Evolutionary conservation across 2,797 vertebrate genomes (phyloP).

Genomic region (Diceros bicornis): DNA sequence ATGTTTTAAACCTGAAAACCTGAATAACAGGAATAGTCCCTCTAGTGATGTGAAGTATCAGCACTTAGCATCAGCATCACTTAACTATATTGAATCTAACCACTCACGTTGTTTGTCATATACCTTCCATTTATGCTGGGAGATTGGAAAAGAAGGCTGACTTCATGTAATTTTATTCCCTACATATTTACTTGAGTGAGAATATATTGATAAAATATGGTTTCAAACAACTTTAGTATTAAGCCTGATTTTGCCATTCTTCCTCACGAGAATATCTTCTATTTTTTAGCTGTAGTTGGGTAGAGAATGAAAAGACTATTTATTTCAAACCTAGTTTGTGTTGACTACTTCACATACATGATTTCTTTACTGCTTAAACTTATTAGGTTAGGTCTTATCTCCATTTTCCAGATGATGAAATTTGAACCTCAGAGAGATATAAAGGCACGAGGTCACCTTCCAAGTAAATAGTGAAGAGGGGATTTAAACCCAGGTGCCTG

Average conservation of each 20-base stretch:
- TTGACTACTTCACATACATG: not conserved
- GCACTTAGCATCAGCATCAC: not conserved
- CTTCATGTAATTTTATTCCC: not conserved
- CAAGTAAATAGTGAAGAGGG: not conserved
- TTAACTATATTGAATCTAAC: not conserved
- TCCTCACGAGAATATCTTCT: not conserved
- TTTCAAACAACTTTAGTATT: not conserved
- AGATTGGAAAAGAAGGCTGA: not conserved
- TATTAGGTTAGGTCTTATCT: not conserved
- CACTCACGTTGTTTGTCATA: not conserved
- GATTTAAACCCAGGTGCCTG: not conserved
- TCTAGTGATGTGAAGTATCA: not conserved
- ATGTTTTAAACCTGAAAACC: constrained; percentile 70
- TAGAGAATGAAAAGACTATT: not conserved
- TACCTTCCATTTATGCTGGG: not conserved
- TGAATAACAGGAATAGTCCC: not conserved
- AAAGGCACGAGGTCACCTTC: not conserved
- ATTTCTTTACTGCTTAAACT: not conserved
- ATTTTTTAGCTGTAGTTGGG: not conserved
- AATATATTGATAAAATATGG: not conserved
- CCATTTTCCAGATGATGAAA: not conserved
- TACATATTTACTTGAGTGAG: not conserved
- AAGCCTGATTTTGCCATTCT: not conserved
- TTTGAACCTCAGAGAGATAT: not conserved
- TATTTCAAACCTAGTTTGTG: not conserved